Base-by-base conservation (phyloP, 1,140 invertebrate species). In the Diachasmimorpha longicaudata region DNA sequence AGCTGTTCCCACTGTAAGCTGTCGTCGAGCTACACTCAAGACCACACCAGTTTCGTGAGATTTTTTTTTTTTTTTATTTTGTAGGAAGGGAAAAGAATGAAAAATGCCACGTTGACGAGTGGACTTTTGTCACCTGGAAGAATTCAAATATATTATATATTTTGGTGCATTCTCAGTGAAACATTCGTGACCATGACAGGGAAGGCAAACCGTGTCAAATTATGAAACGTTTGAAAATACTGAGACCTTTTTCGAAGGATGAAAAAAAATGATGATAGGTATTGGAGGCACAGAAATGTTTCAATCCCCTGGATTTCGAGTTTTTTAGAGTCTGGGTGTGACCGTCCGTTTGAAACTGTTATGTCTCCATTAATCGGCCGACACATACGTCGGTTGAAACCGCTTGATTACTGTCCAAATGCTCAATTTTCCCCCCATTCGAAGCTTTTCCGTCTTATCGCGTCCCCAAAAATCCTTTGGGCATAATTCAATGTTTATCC, bases 1-100 rank as follows among this genome's bases (percentile, higher is more conserved):
- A 52, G 48, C 48, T 79, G 79, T 76, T 78, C 31, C 79, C 69
- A 78, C 72, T 19, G 23, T 75, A 74, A 71, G 68, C 42, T 74
- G 67, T 78, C 77, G 37, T 66, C 78, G 48, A 63, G 23, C 19
- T 19, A 31, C 31, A 31, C 31, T 31, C 31, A 48, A 70, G 68
- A 63, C 58, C 58, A 63, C 58, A 63, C 58, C 23, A 63, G 13
- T 23, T 63, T 25, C 31, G 6, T 16, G 48, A n/a, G n/a, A 16
- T 16, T 63, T 63, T 63, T 63, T 63, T 63, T 63, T 63, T 63
- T 63, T 10, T 63, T 25, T 0, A 71, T 2, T 25, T 46, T 31
- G 19, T 11, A 70, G 39, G 11, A 19, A 48, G 70, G 2, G 42
- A 23, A 46, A 39, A 71, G 21, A 36, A n/a, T 31, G 10, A 58